Base-by-base conservation (phyloP, 2,888 invertebrate genomes). In the Hyposoter dolosus region DNA sequence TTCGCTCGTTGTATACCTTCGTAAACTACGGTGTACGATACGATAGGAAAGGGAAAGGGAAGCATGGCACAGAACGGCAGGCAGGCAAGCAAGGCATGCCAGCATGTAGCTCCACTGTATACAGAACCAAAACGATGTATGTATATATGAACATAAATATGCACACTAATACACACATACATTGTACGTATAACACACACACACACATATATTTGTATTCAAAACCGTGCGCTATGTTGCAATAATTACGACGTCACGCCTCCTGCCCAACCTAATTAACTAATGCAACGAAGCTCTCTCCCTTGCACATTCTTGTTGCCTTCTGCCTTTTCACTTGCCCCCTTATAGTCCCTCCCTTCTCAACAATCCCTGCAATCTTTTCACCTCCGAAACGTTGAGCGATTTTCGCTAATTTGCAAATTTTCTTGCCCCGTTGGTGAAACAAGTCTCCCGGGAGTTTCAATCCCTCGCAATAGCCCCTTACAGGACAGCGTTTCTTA, bases 191-290 rank as follows among this genome's bases (percentile, higher is more conserved):
- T 79, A 40, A 10, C 40, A 63, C 71, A 63, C 71, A 56, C n/a
- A 60, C 53, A 66, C 66, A 74, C 17, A 82, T 53, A 74, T 66
- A 81, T 74, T 56, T 47, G 60, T 60, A 66, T 66, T 53, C 77
- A 72, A 56, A 74, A 71, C 45, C 68, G 88, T 89, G 82, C 75
- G 89, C 91, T 91, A 91, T 91, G 92, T 92, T 91, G 93, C 92
- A 93, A 93, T 93, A 93, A 93, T 93, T 93, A 93, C 93, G 91
- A 92, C 93, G 93, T 93, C 92, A 93, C 92, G 93, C 93, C 93
- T 92, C 91, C 93, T 92, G 93, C 91, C 90, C 92, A 92, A 91
- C 90, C 92, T 92, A 90, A 88, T 89, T 91, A 93, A 93, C 93
- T 93, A 93, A 92, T 88, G 85, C 83, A 83, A 87, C 82, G 85